Evolutionary conservation across 2,113 vertebrate species (phyloP).

Genomic region (Campylomormyrus numenius): DNA sequence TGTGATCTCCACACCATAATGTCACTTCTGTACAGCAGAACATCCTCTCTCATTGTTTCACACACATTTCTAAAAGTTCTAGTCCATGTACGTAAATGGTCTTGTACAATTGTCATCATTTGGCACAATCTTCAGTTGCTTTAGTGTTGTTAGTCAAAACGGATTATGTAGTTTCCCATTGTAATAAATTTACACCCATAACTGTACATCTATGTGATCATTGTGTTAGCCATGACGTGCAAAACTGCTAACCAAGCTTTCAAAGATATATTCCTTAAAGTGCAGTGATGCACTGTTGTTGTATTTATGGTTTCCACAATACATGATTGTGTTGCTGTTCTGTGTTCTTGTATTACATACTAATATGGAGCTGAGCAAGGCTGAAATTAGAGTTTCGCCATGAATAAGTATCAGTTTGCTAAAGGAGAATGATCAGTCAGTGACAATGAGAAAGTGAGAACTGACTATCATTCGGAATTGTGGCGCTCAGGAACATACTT

Average conservation of each 20-base stretch:
- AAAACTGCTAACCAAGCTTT: not conserved
- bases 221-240: not conserved
- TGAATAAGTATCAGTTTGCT: not conserved
- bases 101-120: not conserved
- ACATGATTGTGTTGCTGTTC: not conserved
- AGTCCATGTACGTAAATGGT: not conserved
- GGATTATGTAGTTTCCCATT: not conserved
- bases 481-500: not conserved
- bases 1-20: not conserved
- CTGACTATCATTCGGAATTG: not conserved
- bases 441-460: not conserved
- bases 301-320: not conserved
- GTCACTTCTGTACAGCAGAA: not conserved
- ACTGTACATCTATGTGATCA: not conserved
- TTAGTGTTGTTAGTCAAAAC: not conserved
- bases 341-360: not conserved
- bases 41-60: not conserved
- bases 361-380: not conserved
- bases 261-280: not conserved
- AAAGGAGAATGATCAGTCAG: not conserved
- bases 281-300: not conserved
- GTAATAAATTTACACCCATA: not conserved
- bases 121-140: not conserved
- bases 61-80: not conserved
- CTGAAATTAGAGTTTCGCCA: not conserved